A percentile compares a stretch with the other conserved stretches of the same genome.
phyloP scores from a whole-genome alignment of 1,140 invertebrate genomes.

The Piezodorus guildinii region DNA sequence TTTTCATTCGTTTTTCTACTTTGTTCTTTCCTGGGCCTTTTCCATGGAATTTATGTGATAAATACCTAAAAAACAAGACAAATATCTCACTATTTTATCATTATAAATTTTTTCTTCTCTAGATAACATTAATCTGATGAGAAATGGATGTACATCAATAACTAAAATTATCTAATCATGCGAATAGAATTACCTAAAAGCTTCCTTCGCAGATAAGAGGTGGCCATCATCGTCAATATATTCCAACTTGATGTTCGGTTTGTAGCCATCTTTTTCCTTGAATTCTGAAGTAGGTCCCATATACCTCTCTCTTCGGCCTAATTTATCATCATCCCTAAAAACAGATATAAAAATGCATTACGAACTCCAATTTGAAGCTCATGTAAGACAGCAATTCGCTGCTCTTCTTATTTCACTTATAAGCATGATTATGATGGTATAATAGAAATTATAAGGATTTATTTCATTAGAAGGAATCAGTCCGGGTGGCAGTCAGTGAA shows the following conservation, averaged over 20 bases:
- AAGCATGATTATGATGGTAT: no score
- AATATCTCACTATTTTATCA: not conserved
- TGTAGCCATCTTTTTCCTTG: constrained; percentile 85
- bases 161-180: no score
- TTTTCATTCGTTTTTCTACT: constrained; percentile 91
- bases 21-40: constrained; percentile 99
- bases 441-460: no score
- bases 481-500: no score
- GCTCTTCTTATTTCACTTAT: not conserved
- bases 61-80: constrained; percentile 44
- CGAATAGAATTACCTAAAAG: constrained; percentile 55
- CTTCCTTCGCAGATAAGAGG: constrained; percentile 86
- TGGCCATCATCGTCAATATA: constrained; percentile 95
- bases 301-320: constrained; percentile 63
- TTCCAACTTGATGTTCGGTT: constrained; percentile 91
- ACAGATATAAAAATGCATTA: not conserved
- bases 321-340: constrained; percentile 71
- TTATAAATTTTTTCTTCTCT: no score
- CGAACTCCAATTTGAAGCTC: not conserved
- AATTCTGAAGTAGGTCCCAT: constrained; percentile 82
- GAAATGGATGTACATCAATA: no score
- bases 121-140: no score
- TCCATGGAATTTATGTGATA: constrained; percentile 97
- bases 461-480: no score
- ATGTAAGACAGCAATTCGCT: not conserved